Percentiles rank a stretch among this genome's conserved stretches.
phyloP scores from a whole-genome alignment of 1,140 invertebrate species.

The Drosophila malerkotliana region DNA sequence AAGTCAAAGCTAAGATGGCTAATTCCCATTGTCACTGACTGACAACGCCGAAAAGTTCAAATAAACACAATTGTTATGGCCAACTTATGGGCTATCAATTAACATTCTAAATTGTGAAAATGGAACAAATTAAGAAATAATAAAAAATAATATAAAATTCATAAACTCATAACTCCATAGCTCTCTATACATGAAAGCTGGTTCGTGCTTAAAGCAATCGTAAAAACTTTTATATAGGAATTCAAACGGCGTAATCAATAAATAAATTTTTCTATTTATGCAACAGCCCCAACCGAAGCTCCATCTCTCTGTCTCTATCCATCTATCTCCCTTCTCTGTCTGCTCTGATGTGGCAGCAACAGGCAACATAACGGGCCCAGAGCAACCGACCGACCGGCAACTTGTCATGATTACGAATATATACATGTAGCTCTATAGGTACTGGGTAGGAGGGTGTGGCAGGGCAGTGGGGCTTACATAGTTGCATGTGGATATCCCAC shows the following conservation, averaged over 20 bases:
- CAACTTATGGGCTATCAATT: background rate
- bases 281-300: slow-evolving; percentile 54
- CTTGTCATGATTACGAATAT: slow-evolving; percentile 69
- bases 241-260: slow-evolving; percentile 75
- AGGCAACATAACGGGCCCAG: slow-evolving; percentile 68
- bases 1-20: slow-evolving; percentile 44
- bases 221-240: slow-evolving; percentile 56
- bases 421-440: slow-evolving; percentile 4
- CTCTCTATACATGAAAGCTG: slow-evolving; percentile 6
- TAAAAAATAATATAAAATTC: slow-evolving; percentile 1
- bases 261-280: slow-evolving; percentile 79
- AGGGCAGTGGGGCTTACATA: slow-evolving; percentile 21
- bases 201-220: slow-evolving; percentile 24
- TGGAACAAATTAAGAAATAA: background rate
- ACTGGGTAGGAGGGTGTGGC: background rate
- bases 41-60: background rate
- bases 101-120: background rate
- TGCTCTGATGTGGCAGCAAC: slow-evolving; percentile 31
- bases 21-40: slow-evolving; percentile 17
- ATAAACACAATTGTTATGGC: background rate
- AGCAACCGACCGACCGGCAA: slow-evolving; percentile 42
- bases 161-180: background rate
- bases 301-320: slow-evolving; percentile 3
- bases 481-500: slow-evolving; percentile 37
- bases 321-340: slow-evolving; percentile 3